Conservation (phyloP, 2,113 vertebrate species). For the human (Homo sapiens) region GRCh38 chr3:63739501-63740000, state of each 20-base stretch:
- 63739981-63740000: background rate
- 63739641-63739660: background rate
- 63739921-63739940: background rate
- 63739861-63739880: background rate
- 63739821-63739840: constrained; percentile 18
- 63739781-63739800: background rate
- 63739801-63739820: constrained; percentile 41
- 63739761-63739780: background rate
- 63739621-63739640: background rate
- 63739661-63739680: background rate
- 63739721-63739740: constrained; percentile 22
- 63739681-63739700: background rate
- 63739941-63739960: background rate
- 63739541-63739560: background rate
- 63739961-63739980: background rate
- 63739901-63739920: background rate
- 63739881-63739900: background rate
- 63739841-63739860: background rate
- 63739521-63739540: background rate
- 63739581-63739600: background rate
- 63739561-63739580: background rate
- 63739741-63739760: background rate
- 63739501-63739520: background rate
- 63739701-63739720: background rate
- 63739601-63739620: background rate